phyloP scores from a whole-genome alignment of 2,797 vertebrate genomes.

The Tapirus indicus region DNA sequence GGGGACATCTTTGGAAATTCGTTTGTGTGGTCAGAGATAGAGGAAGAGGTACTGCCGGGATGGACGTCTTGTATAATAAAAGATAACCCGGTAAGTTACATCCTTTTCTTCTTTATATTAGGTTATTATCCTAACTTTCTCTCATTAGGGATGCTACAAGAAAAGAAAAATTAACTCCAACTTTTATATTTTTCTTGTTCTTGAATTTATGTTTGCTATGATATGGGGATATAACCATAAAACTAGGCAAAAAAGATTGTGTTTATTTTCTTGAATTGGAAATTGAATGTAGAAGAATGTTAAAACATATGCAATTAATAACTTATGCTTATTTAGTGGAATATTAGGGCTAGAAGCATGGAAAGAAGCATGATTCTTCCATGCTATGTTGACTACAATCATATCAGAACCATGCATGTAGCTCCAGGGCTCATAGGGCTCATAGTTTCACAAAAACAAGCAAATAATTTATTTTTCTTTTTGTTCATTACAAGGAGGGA shows the following conservation, averaged over 20 bases:
- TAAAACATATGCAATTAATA: not conserved
- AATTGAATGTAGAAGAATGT: not conserved
- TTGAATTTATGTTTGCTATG: slow-evolving; percentile 6
- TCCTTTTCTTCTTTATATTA: slow-evolving; percentile 22
- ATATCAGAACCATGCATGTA: not conserved
- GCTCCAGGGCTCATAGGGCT: not conserved
- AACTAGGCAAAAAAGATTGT: not conserved
- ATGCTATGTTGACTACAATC: not conserved
- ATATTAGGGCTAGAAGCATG: not conserved
- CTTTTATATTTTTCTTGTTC: not conserved
- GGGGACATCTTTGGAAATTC: slow-evolving; percentile 88
- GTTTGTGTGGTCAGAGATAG: slow-evolving; percentile 87
- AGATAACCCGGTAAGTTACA: slow-evolving; percentile 93
- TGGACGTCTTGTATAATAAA: slow-evolving; percentile 93
- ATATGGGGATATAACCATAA: not conserved
- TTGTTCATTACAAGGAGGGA: not conserved
- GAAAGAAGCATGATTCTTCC: not conserved
- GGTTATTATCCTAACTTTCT: not conserved
- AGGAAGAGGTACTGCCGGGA: slow-evolving; percentile 86
- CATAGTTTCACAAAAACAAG: not conserved
- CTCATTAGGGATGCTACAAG: not conserved
- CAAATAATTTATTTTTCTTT: not conserved
- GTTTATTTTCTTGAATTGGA: slow-evolving; percentile 23
- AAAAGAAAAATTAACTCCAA: not conserved
- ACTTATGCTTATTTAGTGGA: not conserved